Evolutionary conservation across 2,888 invertebrate genomes (phyloP).

Genomic region (Sipha maydis): DNA sequence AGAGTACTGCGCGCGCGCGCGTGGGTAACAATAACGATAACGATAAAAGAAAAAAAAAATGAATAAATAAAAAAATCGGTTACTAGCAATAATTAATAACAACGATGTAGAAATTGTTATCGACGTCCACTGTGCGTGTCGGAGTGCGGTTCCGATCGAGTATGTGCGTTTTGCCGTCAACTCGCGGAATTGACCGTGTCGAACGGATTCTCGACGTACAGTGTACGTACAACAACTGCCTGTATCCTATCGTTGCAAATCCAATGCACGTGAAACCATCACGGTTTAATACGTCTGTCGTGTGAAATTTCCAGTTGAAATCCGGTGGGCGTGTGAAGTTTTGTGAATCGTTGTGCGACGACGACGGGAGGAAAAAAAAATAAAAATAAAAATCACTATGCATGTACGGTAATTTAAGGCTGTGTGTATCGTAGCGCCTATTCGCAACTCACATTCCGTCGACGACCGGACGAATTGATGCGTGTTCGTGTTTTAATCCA

Average conservation of each 20-base stretch:
- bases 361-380: background rate
- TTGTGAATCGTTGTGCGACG: constrained; percentile 11
- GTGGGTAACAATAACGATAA: too few species aligned
- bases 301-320: constrained; percentile 34
- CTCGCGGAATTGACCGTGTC: constrained; percentile 7
- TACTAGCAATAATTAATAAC: too few species aligned
- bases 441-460: constrained; percentile 4
- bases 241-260: background rate
- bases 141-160: background rate
- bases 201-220: too few species aligned
- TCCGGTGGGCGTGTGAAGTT: constrained; percentile 11
- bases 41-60: too few species aligned
- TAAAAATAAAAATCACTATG: too few species aligned
- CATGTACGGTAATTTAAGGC: constrained; percentile 23
- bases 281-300: background rate
- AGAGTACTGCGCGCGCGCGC: too few species aligned
- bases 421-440: background rate
- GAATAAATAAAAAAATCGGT: too few species aligned
- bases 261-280: constrained; percentile 35
- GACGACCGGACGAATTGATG: background rate
- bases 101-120: too few species aligned
- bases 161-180: background rate
- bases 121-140: background rate
- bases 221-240: too few species aligned
- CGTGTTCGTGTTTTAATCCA: background rate